These are phyloP conservation scores for Alentia gelatinosa DNA, from an alignment of 2,888 invertebrate genomes.

Conservation along the genomic window DNA sequence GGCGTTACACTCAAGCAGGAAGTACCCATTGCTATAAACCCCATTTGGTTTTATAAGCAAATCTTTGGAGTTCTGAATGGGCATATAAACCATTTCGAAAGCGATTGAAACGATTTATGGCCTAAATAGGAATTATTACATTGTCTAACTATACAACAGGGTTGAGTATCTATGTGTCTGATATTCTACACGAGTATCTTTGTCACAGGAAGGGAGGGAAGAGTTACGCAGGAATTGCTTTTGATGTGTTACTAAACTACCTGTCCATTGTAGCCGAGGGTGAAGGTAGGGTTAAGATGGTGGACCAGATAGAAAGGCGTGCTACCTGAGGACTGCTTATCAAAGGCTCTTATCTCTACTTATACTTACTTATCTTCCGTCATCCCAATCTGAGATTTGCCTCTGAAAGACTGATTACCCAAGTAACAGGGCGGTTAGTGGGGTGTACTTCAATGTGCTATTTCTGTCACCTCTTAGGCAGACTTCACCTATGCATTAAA, in stretches of 20 bases:
- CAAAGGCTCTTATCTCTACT: neutral
- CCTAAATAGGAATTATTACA: too few relatives aligned
- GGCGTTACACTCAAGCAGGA: neutral
- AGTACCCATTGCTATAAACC: neutral
- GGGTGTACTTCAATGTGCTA: neutral
- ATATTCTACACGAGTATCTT: neutral
- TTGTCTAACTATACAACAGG: too few relatives aligned
- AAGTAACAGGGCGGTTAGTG: neutral
- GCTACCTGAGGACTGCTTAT: neutral
- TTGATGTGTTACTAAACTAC: neutral
- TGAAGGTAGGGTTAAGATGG: neutral
- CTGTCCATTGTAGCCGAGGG: neutral
- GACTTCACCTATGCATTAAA: conserved; percentile 3
- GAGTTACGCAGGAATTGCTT: neutral
- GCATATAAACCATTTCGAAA: too few relatives aligned
- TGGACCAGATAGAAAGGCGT: neutral
- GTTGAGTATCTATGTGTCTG: too few relatives aligned
- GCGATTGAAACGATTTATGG: too few relatives aligned
- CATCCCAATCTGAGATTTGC: neutral
- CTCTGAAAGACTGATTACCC: neutral
- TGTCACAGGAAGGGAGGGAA: neutral
- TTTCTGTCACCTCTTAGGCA: neutral
- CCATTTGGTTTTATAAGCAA: neutral
- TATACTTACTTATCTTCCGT: neutral
- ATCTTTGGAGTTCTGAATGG: neutral